A percentile compares a stretch with the other conserved stretches of the same genome.
Conservation (phyloP, 2,113 vertebrate species). For the Hippocampus abdominalis region DNA sequence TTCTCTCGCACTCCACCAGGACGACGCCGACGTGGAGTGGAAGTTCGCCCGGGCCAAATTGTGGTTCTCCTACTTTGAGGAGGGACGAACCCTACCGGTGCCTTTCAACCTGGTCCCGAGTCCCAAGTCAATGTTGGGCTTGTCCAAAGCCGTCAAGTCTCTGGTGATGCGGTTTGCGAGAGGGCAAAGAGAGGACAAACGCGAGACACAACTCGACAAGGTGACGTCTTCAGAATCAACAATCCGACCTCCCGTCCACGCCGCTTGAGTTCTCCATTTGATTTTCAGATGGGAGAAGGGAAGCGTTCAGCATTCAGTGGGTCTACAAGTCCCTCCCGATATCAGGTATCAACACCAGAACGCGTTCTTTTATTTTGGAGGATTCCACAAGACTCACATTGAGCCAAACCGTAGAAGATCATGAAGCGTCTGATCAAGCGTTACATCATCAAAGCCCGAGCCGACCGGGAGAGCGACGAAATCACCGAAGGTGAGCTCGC, state of each 20-base stretch:
- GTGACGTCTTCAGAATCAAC: constrained; percentile 50
- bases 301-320: constrained; percentile 45
- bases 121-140: constrained; percentile 85
- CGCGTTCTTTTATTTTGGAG: background rate
- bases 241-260: background rate
- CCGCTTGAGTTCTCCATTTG: constrained; percentile 13
- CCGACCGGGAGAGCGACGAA: constrained; percentile 92
- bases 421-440: constrained; percentile 98
- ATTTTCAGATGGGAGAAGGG: constrained; percentile 44
- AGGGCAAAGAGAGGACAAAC: constrained; percentile 65
- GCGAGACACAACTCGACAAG: constrained; percentile 86
- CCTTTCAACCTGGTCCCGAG: constrained; percentile 98
- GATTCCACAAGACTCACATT: background rate
- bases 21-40: constrained; percentile 97
- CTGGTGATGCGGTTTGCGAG: constrained; percentile 69
- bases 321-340: constrained; percentile 44
- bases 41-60: constrained; percentile 97
- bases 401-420: constrained; percentile 79
- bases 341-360: constrained; percentile 44
- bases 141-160: constrained; percentile 76
- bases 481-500: constrained; percentile 87
- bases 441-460: constrained; percentile 92
- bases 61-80: constrained; percentile 99
- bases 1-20: constrained; percentile 59
- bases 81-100: constrained; percentile 92